Evolutionary conservation across 1,140 invertebrate genomes (phyloP).

Genomic region (Drosophila subpulchrella): DNA sequence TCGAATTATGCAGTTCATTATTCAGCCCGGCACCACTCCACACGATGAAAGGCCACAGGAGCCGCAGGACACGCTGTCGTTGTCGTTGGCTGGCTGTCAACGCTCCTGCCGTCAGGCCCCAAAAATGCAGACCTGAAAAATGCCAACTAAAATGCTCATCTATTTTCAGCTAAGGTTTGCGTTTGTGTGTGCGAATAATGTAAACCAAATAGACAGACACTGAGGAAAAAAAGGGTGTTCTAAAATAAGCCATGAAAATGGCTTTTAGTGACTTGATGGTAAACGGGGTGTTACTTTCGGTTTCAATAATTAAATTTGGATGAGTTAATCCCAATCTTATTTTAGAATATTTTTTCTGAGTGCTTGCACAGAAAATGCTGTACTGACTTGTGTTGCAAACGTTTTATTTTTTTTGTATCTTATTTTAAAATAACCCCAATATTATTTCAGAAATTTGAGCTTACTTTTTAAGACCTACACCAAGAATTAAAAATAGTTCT

Average conservation of each 20-base stretch:
- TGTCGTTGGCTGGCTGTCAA: conserved; percentile 14
- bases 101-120: conserved; percentile 24
- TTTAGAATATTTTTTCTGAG: too few species aligned
- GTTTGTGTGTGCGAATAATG: conserved; percentile 7
- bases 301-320: too few species aligned
- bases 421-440: too few species aligned
- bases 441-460: too few species aligned
- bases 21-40: conserved; percentile 14
- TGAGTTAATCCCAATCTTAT: too few species aligned
- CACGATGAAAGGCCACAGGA: conserved; percentile 28
- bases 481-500: too few species aligned
- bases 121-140: conserved; percentile 60
- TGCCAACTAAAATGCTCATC: conserved; percentile 41
- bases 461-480: too few species aligned
- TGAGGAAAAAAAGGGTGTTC: neutral
- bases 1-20: conserved; percentile 53
- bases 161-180: conserved; percentile 28
- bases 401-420: too few species aligned
- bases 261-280: neutral
- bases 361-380: too few species aligned
- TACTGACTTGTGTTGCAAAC: too few species aligned
- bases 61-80: conserved; percentile 33
- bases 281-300: neutral
- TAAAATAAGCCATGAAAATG: neutral
- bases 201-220: conserved; percentile 32